Conservation (phyloP, 2,888 invertebrate genomes). For the Agrotis puta region DNA sequence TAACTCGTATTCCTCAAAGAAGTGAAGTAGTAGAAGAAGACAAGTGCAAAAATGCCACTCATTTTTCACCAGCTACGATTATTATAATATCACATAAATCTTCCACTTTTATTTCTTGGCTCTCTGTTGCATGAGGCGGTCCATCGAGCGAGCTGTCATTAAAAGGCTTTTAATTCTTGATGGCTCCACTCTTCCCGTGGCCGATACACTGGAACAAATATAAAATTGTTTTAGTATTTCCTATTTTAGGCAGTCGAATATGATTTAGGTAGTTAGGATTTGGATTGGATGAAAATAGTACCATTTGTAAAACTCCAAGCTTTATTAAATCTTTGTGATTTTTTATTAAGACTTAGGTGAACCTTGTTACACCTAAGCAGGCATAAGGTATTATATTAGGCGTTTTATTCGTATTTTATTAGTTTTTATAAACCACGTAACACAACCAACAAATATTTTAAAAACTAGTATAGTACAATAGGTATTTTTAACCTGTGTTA, state of each 20-base stretch:
- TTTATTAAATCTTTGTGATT: too few species aligned
- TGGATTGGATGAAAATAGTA: fast-evolving
- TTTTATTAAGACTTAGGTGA: too few species aligned
- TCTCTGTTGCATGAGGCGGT: slow-evolving; percentile 68
- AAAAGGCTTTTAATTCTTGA: slow-evolving; percentile 91
- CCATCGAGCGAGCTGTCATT: slow-evolving; percentile 84
- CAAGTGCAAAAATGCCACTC: too few species aligned
- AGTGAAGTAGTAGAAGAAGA: too few species aligned
- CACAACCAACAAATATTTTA: too few species aligned
- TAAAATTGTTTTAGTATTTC: slow-evolving; percentile 68
- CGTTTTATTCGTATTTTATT: too few species aligned
- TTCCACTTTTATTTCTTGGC: slow-evolving; percentile 27
- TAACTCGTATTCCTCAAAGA: background rate
- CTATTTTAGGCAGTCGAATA: background rate
- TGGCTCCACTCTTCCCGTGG: slow-evolving; percentile 79
- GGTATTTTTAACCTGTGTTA: too few species aligned
- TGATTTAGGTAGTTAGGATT: background rate
- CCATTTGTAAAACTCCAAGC: background rate
- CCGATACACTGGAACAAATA: slow-evolving; percentile 82
- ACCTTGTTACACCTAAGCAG: too few species aligned
- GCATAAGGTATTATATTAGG: too few species aligned
- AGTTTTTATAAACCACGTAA: too few species aligned
- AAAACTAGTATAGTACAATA: too few species aligned
- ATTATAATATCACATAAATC: background rate
- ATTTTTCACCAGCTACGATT: too few species aligned